Conservation (phyloP, 2,888 invertebrate species). For the Agrilus cyanescens region DNA sequence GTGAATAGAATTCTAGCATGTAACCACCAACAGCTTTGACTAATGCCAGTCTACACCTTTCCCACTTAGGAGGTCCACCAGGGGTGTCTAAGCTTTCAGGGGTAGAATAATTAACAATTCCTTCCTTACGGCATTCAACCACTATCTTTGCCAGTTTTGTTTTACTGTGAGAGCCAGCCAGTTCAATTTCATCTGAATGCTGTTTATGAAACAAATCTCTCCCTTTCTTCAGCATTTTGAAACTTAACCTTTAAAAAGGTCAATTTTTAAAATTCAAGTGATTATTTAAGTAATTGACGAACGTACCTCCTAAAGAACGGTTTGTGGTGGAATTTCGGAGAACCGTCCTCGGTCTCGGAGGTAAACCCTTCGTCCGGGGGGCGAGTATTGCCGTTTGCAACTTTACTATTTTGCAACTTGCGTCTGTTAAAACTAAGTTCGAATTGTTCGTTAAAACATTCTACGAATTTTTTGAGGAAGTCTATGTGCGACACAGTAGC, state of each 20-base stretch:
- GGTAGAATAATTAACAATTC: constrained; percentile 82
- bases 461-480: constrained; percentile 70
- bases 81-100: constrained; percentile 82
- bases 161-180: constrained; percentile 55
- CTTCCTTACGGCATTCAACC: constrained; percentile 88
- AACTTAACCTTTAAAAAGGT: constrained; percentile 49
- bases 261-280: neutral
- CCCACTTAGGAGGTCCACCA: constrained; percentile 83
- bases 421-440: constrained; percentile 61
- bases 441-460: constrained; percentile 75
- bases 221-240: constrained; percentile 74
- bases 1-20: constrained; percentile 91
- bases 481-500: constrained; percentile 63
- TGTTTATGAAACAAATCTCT: constrained; percentile 83
- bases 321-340: constrained; percentile 69
- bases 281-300: neutral
- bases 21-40: constrained; percentile 90
- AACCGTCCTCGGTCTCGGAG: constrained; percentile 63
- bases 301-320: constrained; percentile 63
- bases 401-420: constrained; percentile 35
- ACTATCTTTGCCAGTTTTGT: constrained; percentile 84
- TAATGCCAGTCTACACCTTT: constrained; percentile 79
- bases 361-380: constrained; percentile 47
- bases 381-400: constrained; percentile 28
- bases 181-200: constrained; percentile 75